Evolutionary conservation across 1,140 invertebrate genomes (phyloP), one percentile per base, ranked within the genome.

Genomic region (Procambarus virginalis): DNA sequence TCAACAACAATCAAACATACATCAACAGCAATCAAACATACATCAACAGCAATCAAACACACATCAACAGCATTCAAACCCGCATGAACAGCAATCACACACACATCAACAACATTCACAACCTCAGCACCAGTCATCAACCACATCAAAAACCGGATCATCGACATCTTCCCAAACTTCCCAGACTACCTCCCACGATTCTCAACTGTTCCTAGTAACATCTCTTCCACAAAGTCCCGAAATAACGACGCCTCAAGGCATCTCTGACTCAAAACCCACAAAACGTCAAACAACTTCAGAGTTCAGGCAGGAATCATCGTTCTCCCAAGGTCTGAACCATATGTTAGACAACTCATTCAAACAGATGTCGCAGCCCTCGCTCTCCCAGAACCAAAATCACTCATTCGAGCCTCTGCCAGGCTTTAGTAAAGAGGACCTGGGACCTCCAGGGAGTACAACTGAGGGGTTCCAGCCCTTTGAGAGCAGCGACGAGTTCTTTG

Each of bases 401-500:
- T 22, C 68, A 3, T 73, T 73, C 10, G 68, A 22, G 6, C 68
- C 68, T 6, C 68, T 73, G n/a, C 68, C n/a, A 34, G 68, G n/a
- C n/a, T 73, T 73, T 10, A 73, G 2, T 20, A 8, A 73, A 6
- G 68, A 73, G 3, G 68, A 73, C 2, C 20, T 73, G 20, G 68
- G 68, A 73, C 22, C 68, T 2, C 22, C 68, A 34, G 68, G n/a
- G 8, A n/a, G 5, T 22, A 34, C n/a, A 0, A 73, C 46, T 75
- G 20, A 22, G 6, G 75, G 75, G 14, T 86, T 86, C 75, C 6
- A 46, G 51, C 49, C 49, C 22, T 86, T 73, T 20, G 84, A 86
- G 14, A 20, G n/a, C 84, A 86, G 73, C 45, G 75, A 60, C 9
- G 34, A 86, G 9, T 77, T 86, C 22, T 70, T 58, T 51, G 22